These are phyloP conservation scores for Caerostris extrusa DNA, from an alignment of 1,140 invertebrate genomes.

Conservation along the genomic window DNA sequence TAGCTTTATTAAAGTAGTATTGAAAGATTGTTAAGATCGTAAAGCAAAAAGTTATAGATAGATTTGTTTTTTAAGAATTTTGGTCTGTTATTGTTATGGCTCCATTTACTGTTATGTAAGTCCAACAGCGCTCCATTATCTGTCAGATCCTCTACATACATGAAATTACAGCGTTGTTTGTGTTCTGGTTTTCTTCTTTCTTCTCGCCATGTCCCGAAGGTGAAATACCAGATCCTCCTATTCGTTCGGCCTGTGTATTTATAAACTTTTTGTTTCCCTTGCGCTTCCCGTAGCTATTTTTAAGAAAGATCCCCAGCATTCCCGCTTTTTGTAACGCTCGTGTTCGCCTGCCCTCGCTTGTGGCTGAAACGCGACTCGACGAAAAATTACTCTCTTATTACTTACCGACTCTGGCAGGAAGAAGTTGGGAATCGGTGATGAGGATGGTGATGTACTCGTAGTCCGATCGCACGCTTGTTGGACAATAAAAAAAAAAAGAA, in stretches of 20 bases:
- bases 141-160: neutral
- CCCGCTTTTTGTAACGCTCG: conserved; percentile 44
- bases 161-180: neutral
- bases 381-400: conserved; percentile 41
- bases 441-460: conserved; percentile 69
- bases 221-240: conserved; percentile 54
- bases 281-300: conserved; percentile 41
- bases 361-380: conserved; percentile 31
- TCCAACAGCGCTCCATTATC: neutral
- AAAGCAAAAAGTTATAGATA: neutral
- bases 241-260: conserved; percentile 54
- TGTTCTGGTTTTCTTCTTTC: conserved; percentile 12
- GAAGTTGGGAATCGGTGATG: conserved; percentile 23
- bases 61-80: neutral
- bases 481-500: conserved; percentile 41
- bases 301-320: conserved; percentile 9
- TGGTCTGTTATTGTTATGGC: neutral
- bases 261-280: conserved; percentile 26
- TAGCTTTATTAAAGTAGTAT: too few species aligned
- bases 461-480: conserved; percentile 43
- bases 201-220: neutral
- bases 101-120: neutral
- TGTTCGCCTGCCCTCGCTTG: neutral
- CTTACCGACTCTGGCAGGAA: conserved; percentile 50
- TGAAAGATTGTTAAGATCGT: too few species aligned